Evolutionary conservation across 2,888 invertebrate species (phyloP), one percentile per base, ranked within the genome.

Genomic region (Aphidoletes aphidimyza): DNA sequence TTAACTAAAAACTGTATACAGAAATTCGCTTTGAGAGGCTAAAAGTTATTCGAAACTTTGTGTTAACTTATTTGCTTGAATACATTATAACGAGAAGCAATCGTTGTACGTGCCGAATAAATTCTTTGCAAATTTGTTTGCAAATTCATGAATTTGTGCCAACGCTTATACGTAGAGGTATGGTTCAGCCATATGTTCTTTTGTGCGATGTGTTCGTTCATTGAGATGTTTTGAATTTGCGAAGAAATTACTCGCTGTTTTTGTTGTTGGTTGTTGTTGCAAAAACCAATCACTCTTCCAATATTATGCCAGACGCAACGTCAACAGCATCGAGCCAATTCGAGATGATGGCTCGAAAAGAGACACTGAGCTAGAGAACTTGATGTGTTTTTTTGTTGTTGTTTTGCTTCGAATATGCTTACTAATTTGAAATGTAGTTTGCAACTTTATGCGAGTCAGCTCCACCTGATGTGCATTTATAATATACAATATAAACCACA

Each of bases 381-480:
- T 17, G n/a, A n/a, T 30, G 30, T 30, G 2, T 34, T 69, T 26
- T 34, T 69, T n/a, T 30, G 30, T 14, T 6, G 42, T 42, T 14
- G 6, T 9, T 42, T 42, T 42, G 14, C 6, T 17, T 69, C 2
- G 17, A 69, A 6, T 19, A 34, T 69, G 2, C 34, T 69, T 8
- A n/a, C 30, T 69, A 69, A 69, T 69, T 69, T 69, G 14, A 69
- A 69, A n/a, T n/a, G 69, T 69, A 30, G 69, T 69, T 69, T 69
- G 30, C 69, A 69, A 69, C 1, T 69, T 69, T 69, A 11, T n/a
- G 8, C 14, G 14, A 69, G 69, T 30, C 69, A 69, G 69, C 69
- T 5, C 17, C 69, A 34, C 69, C 69, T 69, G 69, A 69, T 30
- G 69, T 69, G 69, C 69, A 69, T 69, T 69, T 69, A n/a, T 69